Base-by-base conservation (phyloP, 2,888 invertebrate genomes). In the Tetropium fuscum region DNA sequence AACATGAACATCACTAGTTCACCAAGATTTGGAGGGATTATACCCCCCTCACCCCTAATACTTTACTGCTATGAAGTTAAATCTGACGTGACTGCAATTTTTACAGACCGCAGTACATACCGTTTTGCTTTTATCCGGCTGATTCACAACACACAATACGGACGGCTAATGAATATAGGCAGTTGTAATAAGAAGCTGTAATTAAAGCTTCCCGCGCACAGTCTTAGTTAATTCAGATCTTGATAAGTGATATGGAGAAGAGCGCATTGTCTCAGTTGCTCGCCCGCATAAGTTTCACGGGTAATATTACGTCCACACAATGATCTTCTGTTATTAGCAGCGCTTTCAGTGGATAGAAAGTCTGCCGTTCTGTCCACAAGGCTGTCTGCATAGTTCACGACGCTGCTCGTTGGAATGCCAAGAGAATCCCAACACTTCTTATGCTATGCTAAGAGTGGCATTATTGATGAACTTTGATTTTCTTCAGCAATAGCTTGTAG, bases 311-410 rank as follows among this genome's bases (percentile, higher is more conserved):
- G 44, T 27, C 44, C 44, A 44, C 44, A 44, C 44, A 44, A 44
- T 30, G 44, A 44, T 44, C 44, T 30, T 44, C 44, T 27, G 41
- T 22, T 22, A 20, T 11, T 22, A 11, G 22, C 41, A 11, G 22
- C 41, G 41, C 34, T 43, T 20, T 43, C 41, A 43, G 41, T 43
- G 41, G 27, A 30, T 15, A 20, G 20, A 27, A 13, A 47, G 47
- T 10, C 47, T 15, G 32, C 16, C 15, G 30, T 27, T 40, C 54
- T 53, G 57, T 55, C 54, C 58, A 63, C 64, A 67, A 67, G 67
- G 67, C 55, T 67, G 67, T 64, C 67, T 67, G 67, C 59, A 53
- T 61, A 65, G 58, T 55, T 49, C 57, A 61, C 63, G 63, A 56
- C 49, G 44, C 43, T 53, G n/a, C n/a, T n/a, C n/a, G n/a, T n/a